Percentiles rank a stretch among this genome's conserved stretches.
phyloP scores from a whole-genome alignment of 2,113 vertebrate species.

The Columba janthina region DNA sequence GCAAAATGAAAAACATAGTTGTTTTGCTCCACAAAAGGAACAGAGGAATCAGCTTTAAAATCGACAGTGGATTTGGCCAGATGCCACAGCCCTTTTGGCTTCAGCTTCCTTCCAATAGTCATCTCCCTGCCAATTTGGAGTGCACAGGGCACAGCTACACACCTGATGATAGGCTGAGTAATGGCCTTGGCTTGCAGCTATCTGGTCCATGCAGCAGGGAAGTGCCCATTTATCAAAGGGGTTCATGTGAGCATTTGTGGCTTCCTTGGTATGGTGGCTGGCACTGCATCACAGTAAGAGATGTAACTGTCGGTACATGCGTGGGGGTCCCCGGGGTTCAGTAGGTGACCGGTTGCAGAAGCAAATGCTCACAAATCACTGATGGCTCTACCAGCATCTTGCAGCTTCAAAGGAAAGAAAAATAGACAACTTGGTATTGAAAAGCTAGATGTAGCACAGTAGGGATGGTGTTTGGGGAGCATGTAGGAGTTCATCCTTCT shows the following conservation, averaged over 20 bases:
- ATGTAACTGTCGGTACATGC: neutral
- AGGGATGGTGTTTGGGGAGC: neutral
- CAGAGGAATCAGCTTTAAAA: slow-evolving; percentile 1
- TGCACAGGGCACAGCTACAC: slow-evolving; percentile 32
- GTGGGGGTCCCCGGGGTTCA: neutral
- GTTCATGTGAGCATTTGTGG: neutral
- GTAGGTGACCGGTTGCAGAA: neutral
- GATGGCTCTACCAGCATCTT: neutral
- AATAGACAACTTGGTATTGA: neutral
- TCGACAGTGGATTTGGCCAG: neutral
- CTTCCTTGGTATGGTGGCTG: neutral
- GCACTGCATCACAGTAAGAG: neutral
- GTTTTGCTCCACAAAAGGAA: slow-evolving; percentile 10
- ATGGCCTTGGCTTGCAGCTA: slow-evolving; percentile 57
- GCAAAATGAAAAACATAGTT: slow-evolving; percentile 52
- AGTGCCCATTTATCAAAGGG: slow-evolving; percentile 9
- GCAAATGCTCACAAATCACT: neutral
- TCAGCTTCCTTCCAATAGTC: slow-evolving; percentile 18
- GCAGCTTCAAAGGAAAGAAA: neutral
- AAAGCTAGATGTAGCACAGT: neutral
- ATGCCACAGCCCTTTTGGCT: slow-evolving; percentile 35
- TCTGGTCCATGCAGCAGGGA: slow-evolving; percentile 40
- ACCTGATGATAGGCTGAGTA: slow-evolving; percentile 62
- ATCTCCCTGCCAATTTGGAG: slow-evolving; percentile 37
- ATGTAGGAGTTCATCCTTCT: neutral